phyloP scores from a whole-genome alignment of 2,888 invertebrate species.

The Lepetodrilus schrolli region DNA sequence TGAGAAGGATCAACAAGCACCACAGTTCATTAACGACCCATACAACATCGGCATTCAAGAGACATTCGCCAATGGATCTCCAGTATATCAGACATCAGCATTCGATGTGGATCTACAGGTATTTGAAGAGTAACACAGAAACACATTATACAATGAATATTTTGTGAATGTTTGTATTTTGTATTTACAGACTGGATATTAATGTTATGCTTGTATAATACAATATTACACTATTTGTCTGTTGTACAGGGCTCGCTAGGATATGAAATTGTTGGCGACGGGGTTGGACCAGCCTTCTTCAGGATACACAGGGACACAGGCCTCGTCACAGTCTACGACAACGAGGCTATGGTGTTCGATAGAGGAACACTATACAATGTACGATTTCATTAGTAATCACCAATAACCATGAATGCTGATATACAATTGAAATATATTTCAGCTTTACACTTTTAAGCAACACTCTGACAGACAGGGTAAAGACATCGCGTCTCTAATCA shows the following conservation, averaged over 20 bases:
- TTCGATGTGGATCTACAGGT: constrained; percentile 60
- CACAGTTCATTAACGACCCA: constrained; percentile 47
- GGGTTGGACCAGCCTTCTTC: constrained; percentile 65
- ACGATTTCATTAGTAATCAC: too few relatives aligned
- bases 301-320: constrained; percentile 49
- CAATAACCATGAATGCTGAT: too few relatives aligned
- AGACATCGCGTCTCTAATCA: too few relatives aligned
- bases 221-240: not conserved
- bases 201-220: not conserved
- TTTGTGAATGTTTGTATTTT: too few relatives aligned
- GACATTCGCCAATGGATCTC: constrained; percentile 48
- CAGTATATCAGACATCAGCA: constrained; percentile 54
- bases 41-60: constrained; percentile 56
- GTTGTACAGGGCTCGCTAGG: constrained; percentile 56
- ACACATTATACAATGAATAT: too few relatives aligned
- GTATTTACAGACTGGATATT: too few relatives aligned
- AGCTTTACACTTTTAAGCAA: too few relatives aligned
- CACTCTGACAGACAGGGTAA: too few relatives aligned
- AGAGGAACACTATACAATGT: constrained; percentile 55
- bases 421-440: too few relatives aligned
- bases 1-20: constrained; percentile 46
- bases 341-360: constrained; percentile 50
- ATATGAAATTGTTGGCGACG: constrained; percentile 60
- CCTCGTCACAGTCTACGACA: constrained; percentile 49
- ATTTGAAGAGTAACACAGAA: too few relatives aligned